phyloP scores from a whole-genome alignment of 2,797 vertebrate genomes.

The Petrocephalus sullivani region DNA sequence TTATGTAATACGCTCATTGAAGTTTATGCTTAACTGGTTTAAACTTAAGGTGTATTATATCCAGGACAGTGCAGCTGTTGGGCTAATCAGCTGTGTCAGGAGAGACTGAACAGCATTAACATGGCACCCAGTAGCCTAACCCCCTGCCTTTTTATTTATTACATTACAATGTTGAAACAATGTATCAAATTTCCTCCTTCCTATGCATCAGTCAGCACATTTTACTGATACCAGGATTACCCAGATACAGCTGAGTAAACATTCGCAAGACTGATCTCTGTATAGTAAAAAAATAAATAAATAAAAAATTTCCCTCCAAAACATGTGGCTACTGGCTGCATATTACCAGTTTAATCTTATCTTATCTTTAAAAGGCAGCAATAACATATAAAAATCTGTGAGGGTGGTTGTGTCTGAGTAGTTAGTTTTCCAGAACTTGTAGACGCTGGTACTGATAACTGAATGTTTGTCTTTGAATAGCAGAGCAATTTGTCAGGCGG shows the following conservation, averaged over 20 bases:
- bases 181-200: background rate
- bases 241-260: slow-evolving; percentile 12
- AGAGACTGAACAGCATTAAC: background rate
- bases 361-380: background rate
- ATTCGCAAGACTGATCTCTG: background rate
- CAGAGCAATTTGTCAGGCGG: background rate
- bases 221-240: background rate
- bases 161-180: background rate
- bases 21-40: background rate
- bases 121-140: background rate
- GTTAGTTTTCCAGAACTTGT: background rate
- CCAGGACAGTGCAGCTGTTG: background rate
- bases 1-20: background rate
- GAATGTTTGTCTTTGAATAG: slow-evolving; percentile 32
- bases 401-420: background rate
- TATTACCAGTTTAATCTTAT: background rate
- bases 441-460: slow-evolving; percentile 44
- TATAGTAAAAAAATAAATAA: background rate
- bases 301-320: too few relatives aligned
- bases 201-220: background rate
- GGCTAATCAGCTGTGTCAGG: background rate
- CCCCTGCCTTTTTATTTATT: background rate
- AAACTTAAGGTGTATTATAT: background rate
- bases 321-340: background rate
- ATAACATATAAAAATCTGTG: background rate